Evolutionary conservation across 1,140 invertebrate genomes (phyloP), one percentile per base, ranked within the genome.

Genomic region (Procambarus clarkii): DNA sequence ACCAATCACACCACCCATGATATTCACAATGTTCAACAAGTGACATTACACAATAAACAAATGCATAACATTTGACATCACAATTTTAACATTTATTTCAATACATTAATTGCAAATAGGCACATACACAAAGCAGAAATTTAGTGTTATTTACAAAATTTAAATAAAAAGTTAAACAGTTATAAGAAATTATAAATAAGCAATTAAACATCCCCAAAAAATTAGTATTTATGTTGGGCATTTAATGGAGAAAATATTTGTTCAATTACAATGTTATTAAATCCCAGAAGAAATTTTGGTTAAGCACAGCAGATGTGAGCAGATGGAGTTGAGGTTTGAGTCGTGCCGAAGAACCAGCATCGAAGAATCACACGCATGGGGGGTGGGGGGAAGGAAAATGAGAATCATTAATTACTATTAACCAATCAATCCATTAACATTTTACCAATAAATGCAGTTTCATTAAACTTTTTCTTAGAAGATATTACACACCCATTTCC

Each of bases 71-170:
- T 7, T 46, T 21, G 34, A 48, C 45, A 79, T 46, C 8, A 48
- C 48, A 79, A 79, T 79, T 48, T 48, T 79, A 48, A 79, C 18
- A 79, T 79, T 24, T 48, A 48, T 48, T 48, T 8, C 48, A 79
- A 46, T 79, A 79, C 13, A 45, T 45, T 3, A 45, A 78, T 45
- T 78, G 48, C 45, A 48, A 48, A 79, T 79, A 79, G 24, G 45
- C 45, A 79, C 45, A 79, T 48, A 46, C 45, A 79, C 48, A 79
- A 78, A 13, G 44, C 21, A 46, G 13, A 64, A 18, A 21, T 64
- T 64, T 21, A 64, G 60, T 79, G 48, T 48, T 79, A 79, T 48
- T 7, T 45, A 48, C 34, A 48, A 74, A 18, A 21, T 69, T 18
- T 69, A 69, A 18, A 69, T 21, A 69, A 18, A 48, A 44, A 78